phyloP scores from a whole-genome alignment of 2,113 vertebrate species.

The Myxocyprinus asiaticus region DNA sequence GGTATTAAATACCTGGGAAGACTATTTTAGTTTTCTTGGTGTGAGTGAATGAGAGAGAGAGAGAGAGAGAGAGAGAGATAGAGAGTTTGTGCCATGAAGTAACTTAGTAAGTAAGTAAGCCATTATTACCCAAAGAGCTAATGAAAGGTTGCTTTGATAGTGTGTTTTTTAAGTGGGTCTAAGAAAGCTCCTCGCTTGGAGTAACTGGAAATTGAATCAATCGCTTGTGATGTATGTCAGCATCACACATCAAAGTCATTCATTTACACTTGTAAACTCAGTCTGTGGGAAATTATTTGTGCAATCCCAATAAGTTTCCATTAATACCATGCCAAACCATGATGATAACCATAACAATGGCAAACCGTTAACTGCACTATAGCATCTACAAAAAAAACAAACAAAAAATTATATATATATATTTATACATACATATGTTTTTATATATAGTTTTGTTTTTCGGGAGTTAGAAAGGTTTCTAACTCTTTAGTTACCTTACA shows the following conservation, averaged over 20 bases:
- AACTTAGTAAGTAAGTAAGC: constrained; percentile 58
- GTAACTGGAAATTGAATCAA: constrained; percentile 54
- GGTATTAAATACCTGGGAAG: no score
- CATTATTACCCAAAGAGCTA: constrained; percentile 71
- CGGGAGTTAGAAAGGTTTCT: no score
- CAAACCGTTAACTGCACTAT: no score
- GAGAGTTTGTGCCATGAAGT: constrained; percentile 50
- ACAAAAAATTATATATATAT: no score
- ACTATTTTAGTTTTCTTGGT: no score
- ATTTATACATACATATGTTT: no score
- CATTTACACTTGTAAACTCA: no score
- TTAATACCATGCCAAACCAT: not conserved
- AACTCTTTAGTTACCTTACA: no score
- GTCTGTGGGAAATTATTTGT: constrained; percentile 4
- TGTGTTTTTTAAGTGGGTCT: constrained; percentile 65
- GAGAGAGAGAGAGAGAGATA: constrained; percentile 13
- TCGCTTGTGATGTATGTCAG: constrained; percentile 50
- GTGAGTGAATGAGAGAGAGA: no score
- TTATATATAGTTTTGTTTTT: no score
- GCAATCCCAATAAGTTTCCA: not conserved
- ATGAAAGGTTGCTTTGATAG: constrained; percentile 64
- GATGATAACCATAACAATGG: not conserved
- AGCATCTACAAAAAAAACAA: no score
- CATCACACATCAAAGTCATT: constrained; percentile 15
- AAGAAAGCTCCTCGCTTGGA: constrained; percentile 57